Evolutionary conservation across 2,888 invertebrate species (phyloP).

Genomic region (Tethea ocularis): DNA sequence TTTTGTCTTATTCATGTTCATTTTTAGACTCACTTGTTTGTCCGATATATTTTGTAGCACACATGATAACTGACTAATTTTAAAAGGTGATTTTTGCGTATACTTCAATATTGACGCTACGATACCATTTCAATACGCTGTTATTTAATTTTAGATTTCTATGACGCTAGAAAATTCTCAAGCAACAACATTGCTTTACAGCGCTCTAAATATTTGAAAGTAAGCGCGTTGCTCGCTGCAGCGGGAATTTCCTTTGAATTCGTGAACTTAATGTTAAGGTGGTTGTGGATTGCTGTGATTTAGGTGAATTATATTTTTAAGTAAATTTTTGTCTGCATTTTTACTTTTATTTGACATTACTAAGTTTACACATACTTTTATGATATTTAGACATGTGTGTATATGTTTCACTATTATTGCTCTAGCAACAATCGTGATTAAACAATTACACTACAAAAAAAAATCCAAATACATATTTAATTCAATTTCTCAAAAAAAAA

Average conservation of each 20-base stretch:
- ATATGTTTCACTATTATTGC: too few relatives aligned
- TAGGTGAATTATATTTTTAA: background rate
- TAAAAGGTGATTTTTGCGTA: background rate
- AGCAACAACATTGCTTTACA: slow-evolving; percentile 15
- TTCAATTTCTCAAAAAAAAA: too few relatives aligned
- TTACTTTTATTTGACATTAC: too few relatives aligned
- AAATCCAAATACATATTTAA: too few relatives aligned
- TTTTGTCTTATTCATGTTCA: too few relatives aligned
- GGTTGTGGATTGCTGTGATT: slow-evolving; percentile 13
- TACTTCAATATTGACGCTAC: background rate
- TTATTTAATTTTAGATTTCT: background rate
- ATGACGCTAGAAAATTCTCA: background rate
- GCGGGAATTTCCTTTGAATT: slow-evolving; percentile 43
- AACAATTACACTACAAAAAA: too few relatives aligned
- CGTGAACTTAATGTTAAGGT: slow-evolving; percentile 29
- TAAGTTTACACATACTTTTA: too few relatives aligned
- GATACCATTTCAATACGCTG: background rate
- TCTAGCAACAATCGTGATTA: too few relatives aligned
- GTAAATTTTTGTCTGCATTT: background rate
- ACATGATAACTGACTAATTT: too few relatives aligned
- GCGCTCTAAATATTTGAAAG: slow-evolving; percentile 28
- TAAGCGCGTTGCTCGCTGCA: slow-evolving; percentile 33
- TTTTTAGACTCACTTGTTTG: too few relatives aligned
- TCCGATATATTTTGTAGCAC: too few relatives aligned
- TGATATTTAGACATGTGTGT: too few relatives aligned